Percentiles rank a stretch among this genome's conserved stretches.
Conservation (phyloP, 2,888 invertebrate genomes). For the Digitonthophagus gazella region DNA sequence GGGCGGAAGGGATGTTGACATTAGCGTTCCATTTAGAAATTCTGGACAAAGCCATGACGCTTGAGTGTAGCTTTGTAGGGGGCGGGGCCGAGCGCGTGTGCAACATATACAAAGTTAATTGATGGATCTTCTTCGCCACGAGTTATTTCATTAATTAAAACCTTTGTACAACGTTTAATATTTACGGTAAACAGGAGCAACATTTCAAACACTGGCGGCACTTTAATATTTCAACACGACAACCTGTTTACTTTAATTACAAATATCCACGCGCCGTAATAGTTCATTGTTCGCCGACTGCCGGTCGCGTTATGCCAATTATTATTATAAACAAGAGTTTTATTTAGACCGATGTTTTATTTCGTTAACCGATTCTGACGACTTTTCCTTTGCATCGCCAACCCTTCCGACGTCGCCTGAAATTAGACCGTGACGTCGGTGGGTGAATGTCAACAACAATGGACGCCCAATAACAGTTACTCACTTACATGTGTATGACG, state of each 20-base stretch:
- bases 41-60: background rate
- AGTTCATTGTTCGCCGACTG: background rate
- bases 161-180: slow-evolving; percentile 14
- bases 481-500: slow-evolving; percentile 15
- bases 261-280: slow-evolving; percentile 6
- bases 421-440: background rate
- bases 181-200: slow-evolving; percentile 13
- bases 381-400: background rate
- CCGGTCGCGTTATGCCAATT: background rate
- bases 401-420: background rate
- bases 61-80: background rate
- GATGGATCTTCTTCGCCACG: slow-evolving; percentile 6
- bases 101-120: slow-evolving; percentile 4
- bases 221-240: slow-evolving; percentile 11
- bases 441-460: slow-evolving; percentile 5
- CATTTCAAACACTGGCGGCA: slow-evolving; percentile 12
- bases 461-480: background rate
- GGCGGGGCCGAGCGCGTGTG: background rate
- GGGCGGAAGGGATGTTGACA: background rate
- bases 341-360: too few relatives aligned
- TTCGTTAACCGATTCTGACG: background rate
- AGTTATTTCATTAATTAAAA: slow-evolving; percentile 10
- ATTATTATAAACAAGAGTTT: background rate
- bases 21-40: background rate
- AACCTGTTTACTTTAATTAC: slow-evolving; percentile 9